A percentile compares a stretch with the other conserved stretches of the same genome.
Evolutionary conservation across 1,140 invertebrate genomes (phyloP).

Genomic region (Ruditapes philippinarum): DNA sequence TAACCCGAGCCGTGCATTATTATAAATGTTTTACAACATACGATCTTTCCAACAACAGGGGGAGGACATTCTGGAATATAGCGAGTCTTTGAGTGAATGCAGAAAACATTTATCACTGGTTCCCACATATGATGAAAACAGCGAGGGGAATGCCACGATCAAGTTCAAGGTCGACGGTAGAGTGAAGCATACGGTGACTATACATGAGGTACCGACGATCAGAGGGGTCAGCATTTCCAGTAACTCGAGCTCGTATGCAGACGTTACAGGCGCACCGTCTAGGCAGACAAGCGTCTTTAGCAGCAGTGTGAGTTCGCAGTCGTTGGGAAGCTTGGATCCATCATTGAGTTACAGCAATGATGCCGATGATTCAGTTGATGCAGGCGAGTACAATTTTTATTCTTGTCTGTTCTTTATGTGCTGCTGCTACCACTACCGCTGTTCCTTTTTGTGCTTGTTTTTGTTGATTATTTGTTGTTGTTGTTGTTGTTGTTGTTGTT

Average conservation of each 20-base stretch:
- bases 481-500: too few relatives aligned
- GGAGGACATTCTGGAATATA: slow-evolving; percentile 5
- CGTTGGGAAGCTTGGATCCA: not conserved
- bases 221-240: not conserved
- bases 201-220: not conserved
- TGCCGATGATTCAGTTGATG: too few relatives aligned
- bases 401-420: too few relatives aligned
- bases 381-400: too few relatives aligned
- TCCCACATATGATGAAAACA: not conserved
- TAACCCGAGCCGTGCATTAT: too few relatives aligned
- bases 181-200: slow-evolving; percentile 15
- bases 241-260: not conserved
- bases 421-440: too few relatives aligned
- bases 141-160: not conserved
- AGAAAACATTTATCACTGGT: not conserved
- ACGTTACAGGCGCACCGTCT: not conserved
- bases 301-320: not conserved
- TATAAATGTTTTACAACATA: too few relatives aligned
- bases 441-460: too few relatives aligned
- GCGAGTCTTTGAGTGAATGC: not conserved
- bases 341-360: not conserved
- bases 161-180: not conserved
- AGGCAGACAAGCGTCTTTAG: not conserved
- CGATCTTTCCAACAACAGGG: too few relatives aligned
- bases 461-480: too few relatives aligned